Evolutionary conservation across 2,113 vertebrate genomes (phyloP), one percentile per base, ranked within the genome.

Genomic region (Alligator mississippiensis): DNA sequence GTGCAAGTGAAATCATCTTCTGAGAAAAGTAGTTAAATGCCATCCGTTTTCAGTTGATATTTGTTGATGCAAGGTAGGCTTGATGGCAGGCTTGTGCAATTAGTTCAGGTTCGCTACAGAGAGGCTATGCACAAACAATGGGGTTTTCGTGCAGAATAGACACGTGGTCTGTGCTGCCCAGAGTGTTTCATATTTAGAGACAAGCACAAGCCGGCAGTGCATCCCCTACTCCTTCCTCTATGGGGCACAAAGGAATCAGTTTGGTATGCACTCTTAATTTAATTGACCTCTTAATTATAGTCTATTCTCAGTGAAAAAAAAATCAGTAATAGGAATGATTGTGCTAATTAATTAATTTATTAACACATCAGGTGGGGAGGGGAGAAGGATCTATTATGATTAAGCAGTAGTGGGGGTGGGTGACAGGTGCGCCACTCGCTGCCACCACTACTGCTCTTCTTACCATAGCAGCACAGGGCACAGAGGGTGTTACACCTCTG

Each of bases 71-170:
- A 80, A 81, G 27, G 15, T 61, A 88, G 70, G 21, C 61, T 1
- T 6, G 62, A 30, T 68, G 61, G 54, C n/a, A 61, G 75, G 63
- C 79, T 94, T 82, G 92, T 66, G 68, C 68, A 80, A 61, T 85
- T 90, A 89, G 84, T 91, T 93, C 74, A 28, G 77, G 58, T 30
- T 74, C 72, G 28, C 38, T 90, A 15, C 0, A 2, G n/a, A 82
- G 18, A 72, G 11, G 1, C 57, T 6, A 57, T 1, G 54, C 4
- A 4, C 0, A 0, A 18, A 60, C 63, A 58, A 1, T 11, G 2
- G 22, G 1, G 11, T 6, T 55, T 55, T 63, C 81, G 76, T 72
- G 70, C 2, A 63, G 6, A 8, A 5, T 0, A 24, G 13, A 13
- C n/a, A 15, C 1, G 28, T 0, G 11, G 62, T 25, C 14, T 34